Evolutionary conservation across 2,113 vertebrate species (phyloP).

Genomic region (Empidonax alnorum): DNA sequence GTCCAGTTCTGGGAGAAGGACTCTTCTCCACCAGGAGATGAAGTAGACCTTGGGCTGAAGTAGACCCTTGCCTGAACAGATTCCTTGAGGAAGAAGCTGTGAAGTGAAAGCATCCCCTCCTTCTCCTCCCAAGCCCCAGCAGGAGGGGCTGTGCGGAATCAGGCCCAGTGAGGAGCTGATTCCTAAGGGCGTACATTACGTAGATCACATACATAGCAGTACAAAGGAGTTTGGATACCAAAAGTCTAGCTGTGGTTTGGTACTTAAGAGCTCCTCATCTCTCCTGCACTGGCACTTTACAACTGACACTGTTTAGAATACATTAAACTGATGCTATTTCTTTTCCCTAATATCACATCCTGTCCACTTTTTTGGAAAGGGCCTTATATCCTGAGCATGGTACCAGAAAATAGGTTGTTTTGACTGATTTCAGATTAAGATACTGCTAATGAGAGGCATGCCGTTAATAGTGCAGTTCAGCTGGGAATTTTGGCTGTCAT

Average conservation of each 20-base stretch:
- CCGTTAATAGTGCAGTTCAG: background rate
- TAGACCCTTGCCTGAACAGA: background rate
- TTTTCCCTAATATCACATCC: background rate
- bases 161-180: background rate
- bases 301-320: background rate
- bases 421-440: background rate
- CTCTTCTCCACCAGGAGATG: background rate
- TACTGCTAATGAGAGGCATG: background rate
- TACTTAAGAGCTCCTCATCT: background rate
- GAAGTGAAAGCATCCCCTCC: background rate
- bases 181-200: background rate
- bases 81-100: background rate
- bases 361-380: background rate
- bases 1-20: background rate
- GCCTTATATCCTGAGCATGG: background rate
- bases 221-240: background rate
- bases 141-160: background rate
- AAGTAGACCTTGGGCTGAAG: background rate
- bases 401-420: rapidly evolving
- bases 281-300: background rate
- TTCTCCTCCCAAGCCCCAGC: background rate
- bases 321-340: background rate
- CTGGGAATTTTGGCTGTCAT: background rate
- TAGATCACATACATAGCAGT: background rate
- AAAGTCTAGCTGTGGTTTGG: background rate